Evolutionary conservation across 2,888 invertebrate species (phyloP), one percentile per base, ranked within the genome.

Genomic region (Furcula furcula): DNA sequence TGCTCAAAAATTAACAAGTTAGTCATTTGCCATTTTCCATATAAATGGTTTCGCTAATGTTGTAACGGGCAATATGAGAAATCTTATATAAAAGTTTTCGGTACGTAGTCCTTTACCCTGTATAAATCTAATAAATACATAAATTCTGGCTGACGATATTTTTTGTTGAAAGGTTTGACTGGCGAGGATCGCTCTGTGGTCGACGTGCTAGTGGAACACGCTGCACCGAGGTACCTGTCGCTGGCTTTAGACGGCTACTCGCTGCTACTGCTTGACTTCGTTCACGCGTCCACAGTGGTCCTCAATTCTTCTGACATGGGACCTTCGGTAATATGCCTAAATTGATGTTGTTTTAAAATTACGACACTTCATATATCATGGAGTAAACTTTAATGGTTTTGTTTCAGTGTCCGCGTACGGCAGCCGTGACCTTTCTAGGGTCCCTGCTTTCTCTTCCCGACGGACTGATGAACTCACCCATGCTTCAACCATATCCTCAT

Each of bases 351-450:
- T n/a, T n/a, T n/a, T n/a, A n/a, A n/a, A n/a, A n/a, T n/a, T n/a
- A n/a, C n/a, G n/a, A n/a, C n/a, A n/a, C n/a, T n/a, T n/a, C n/a
- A n/a, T n/a, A n/a, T n/a, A n/a, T n/a, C n/a, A n/a, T n/a, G n/a
- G n/a, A n/a, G n/a, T n/a, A n/a, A n/a, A n/a, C n/a, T n/a, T n/a
- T n/a, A n/a, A n/a, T 3, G 2, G 1, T 29, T 33, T 50, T 31
- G 5, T 75, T 72, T 18, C 82, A 92, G 92, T 93, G 94, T 40
- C 98, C 98, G 0, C 91, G 98, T 39, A 94, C 95, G 6, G 98
- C 98, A 66, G 98, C 98, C 0, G 93, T 97, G 13, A 94, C 97
- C 0, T 93, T 98, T 42, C 87, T 98, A 18, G 97, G 97, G 0
- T 94, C 96, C 1, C 81, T 98, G 34, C 84, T 98, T 23, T 94